These are phyloP conservation scores for Papilio polytes DNA, from an alignment of 1,140 invertebrate genomes.

Conservation along the genomic window DNA sequence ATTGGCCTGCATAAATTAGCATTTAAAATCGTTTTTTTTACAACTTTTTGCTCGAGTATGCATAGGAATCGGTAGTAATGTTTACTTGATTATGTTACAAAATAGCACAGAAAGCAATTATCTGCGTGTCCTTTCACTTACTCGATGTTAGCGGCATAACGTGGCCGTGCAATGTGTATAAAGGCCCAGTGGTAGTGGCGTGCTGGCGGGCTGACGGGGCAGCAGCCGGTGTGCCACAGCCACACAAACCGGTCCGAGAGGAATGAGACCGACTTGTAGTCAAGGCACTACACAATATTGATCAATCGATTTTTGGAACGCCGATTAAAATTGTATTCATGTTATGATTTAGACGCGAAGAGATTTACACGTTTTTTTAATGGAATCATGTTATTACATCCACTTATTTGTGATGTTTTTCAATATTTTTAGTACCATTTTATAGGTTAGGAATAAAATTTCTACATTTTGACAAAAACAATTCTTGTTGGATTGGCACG, in stretches of 20 bases:
- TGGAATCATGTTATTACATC: neutral
- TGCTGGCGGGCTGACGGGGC: constrained; percentile 54
- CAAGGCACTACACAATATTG: constrained; percentile 78
- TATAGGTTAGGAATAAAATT: neutral
- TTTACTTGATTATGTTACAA: constrained; percentile 67
- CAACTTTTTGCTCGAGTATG: constrained; percentile 19
- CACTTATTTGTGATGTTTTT: neutral
- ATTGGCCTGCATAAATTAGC: constrained; percentile 25
- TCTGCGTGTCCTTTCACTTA: constrained; percentile 80
- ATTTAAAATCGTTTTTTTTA: constrained; percentile 8
- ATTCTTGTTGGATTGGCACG: neutral
- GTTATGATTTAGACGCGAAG: constrained; percentile 18
- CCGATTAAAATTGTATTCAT: constrained; percentile 50
- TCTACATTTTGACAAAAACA: neutral
- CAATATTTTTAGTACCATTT: neutral
- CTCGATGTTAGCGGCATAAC: constrained; percentile 58
- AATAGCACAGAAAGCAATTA: constrained; percentile 78
- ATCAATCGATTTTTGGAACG: constrained; percentile 78
- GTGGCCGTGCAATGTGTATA: constrained; percentile 57
- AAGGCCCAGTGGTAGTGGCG: constrained; percentile 52
- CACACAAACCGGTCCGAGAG: constrained; percentile 73
- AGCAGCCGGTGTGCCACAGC: constrained; percentile 75
- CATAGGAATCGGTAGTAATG: constrained; percentile 45
- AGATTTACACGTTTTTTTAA: neutral
- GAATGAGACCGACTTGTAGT: constrained; percentile 77